Conservation (phyloP, 2,113 vertebrate species). For the Cisticola juncidis region DNA sequence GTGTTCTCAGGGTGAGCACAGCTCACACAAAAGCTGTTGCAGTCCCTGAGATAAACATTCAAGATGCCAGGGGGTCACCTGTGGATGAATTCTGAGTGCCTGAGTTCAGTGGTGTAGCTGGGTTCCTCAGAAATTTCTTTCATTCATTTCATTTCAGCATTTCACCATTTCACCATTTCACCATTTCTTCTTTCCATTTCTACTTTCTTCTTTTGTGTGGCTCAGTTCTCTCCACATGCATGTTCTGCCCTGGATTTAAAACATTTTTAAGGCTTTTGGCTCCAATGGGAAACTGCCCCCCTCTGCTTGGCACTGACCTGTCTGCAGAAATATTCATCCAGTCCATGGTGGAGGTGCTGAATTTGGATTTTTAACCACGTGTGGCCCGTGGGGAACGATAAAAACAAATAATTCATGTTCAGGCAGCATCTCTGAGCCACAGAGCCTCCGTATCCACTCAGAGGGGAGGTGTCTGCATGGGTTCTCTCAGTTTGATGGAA, state of each 20-base stretch:
- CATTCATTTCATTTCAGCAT: too few species aligned
- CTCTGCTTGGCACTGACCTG: background rate
- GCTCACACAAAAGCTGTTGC: background rate
- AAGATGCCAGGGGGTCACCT: fast-evolving
- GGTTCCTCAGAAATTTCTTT: background rate
- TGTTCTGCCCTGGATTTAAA: background rate
- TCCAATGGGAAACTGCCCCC: background rate
- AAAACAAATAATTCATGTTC: background rate
- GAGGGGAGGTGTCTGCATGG: background rate
- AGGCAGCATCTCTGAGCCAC: background rate
- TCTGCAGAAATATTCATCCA: background rate
- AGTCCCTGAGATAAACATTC: background rate
- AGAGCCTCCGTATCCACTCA: fast-evolving
- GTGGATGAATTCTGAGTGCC: background rate
- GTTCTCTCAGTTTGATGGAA: background rate
- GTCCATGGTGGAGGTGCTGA: fast-evolving
- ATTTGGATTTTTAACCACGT: background rate
- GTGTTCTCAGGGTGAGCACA: background rate
- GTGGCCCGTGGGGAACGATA: background rate
- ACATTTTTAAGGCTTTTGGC: background rate
- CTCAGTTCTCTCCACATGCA: background rate
- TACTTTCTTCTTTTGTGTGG: background rate
- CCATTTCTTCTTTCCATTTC: fast-evolving
- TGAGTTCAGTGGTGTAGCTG: background rate
- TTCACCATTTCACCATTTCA: too few species aligned